phyloP scores from a whole-genome alignment of 2,797 vertebrate species.

The Vireo griseus region DNA sequence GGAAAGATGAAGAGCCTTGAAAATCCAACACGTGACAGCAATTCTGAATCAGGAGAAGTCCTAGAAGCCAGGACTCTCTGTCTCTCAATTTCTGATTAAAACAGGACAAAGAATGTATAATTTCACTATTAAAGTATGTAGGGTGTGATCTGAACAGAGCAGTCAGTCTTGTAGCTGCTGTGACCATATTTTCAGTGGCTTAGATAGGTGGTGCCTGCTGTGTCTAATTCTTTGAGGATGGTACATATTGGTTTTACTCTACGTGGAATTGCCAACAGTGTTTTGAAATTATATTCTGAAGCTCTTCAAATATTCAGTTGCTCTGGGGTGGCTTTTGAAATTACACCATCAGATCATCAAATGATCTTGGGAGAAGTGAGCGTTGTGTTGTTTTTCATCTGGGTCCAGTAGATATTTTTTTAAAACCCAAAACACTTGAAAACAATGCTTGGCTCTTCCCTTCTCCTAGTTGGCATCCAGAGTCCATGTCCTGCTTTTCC shows the following conservation, averaged over 20 bases:
- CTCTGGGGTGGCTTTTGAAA: conserved; percentile 30
- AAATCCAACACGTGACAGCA: conserved; percentile 3
- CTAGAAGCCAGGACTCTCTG: background rate
- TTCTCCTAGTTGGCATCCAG: background rate
- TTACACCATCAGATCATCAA: background rate
- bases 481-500: background rate
- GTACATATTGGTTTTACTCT: background rate
- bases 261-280: background rate
- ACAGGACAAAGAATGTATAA: background rate
- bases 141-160: background rate
- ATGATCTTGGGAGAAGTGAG: conserved; percentile 8
- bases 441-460: background rate
- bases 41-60: background rate
- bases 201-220: conserved; percentile 17
- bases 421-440: background rate
- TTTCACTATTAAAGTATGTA: background rate
- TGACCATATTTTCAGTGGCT: conserved; percentile 46
- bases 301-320: background rate
- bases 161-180: background rate
- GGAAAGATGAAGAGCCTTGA: background rate
- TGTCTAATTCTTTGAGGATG: background rate
- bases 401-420: background rate
- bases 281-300: conserved; percentile 7
- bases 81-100: background rate
- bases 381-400: background rate